Evolutionary conservation across 2,888 invertebrate genomes (phyloP).

Genomic region (Sthenelais limicola): DNA sequence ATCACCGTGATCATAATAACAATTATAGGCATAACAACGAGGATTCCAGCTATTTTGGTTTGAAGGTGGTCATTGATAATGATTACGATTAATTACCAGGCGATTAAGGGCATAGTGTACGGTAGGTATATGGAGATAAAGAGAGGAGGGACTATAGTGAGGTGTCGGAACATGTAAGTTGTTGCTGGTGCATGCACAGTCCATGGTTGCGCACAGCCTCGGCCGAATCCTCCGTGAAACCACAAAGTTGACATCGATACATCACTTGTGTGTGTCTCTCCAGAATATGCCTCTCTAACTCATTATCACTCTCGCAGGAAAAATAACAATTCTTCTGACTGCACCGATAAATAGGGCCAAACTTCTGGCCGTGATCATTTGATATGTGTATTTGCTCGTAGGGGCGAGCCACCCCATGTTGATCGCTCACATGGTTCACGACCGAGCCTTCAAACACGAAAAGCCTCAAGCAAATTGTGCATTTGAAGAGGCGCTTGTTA

Average conservation of each 20-base stretch:
- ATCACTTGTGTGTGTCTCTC: slow-evolving; percentile 48
- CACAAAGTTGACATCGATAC: slow-evolving; percentile 50
- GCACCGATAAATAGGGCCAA: slow-evolving; percentile 48
- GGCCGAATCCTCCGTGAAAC: slow-evolving; percentile 45
- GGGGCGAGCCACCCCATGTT: slow-evolving; percentile 42
- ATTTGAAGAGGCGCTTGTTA: slow-evolving; percentile 48
- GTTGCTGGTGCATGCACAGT: slow-evolving; percentile 45
- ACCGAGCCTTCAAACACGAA: slow-evolving; percentile 51
- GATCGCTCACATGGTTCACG: slow-evolving; percentile 47
- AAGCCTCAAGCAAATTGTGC: slow-evolving; percentile 45
- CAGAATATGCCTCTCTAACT: slow-evolving; percentile 43
- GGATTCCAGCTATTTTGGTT: no score
- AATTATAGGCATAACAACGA: no score
- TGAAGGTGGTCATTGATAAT: no score
- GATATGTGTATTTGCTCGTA: slow-evolving; percentile 48
- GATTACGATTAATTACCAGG: no score
- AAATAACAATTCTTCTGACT: slow-evolving; percentile 46
- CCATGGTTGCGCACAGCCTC: slow-evolving; percentile 45
- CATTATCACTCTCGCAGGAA: slow-evolving; percentile 41
- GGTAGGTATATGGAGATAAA: no score
- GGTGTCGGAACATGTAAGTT: slow-evolving; percentile 39
- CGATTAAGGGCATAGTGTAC: no score
- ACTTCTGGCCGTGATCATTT: slow-evolving; percentile 48
- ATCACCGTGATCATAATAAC: no score
- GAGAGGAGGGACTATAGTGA: slow-evolving; percentile 2